Evolutionary conservation across 2,113 vertebrate genomes (phyloP).

Genomic region (Stigmatopora argus): DNA sequence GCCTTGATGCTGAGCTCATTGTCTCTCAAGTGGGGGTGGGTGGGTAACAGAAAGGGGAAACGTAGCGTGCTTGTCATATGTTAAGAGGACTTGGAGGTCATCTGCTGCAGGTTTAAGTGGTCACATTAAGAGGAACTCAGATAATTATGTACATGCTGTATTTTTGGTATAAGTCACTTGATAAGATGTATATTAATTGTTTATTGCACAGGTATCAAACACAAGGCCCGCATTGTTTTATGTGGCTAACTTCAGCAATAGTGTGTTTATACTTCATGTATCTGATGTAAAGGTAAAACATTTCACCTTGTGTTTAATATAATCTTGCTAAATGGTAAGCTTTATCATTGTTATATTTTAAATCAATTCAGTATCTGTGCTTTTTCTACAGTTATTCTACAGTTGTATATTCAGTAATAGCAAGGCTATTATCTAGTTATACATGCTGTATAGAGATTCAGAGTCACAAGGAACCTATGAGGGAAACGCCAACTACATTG

Average conservation of each 20-base stretch:
- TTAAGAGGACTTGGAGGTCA: conserved; percentile 51
- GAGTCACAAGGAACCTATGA: neutral
- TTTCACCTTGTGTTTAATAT: neutral
- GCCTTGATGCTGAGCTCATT: conserved; percentile 67
- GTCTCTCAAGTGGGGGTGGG: conserved; percentile 48
- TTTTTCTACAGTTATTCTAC: neutral
- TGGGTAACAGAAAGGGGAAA: conserved; percentile 29
- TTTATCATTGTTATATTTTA: neutral
- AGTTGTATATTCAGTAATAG: neutral
- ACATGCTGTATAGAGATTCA: neutral
- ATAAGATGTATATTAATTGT: conserved; percentile 24
- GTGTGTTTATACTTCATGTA: neutral
- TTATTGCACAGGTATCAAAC: neutral
- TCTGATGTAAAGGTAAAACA: neutral
- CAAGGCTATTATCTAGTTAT: neutral
- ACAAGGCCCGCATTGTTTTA: neutral
- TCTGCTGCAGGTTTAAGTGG: conserved; percentile 40
- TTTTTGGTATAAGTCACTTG: conserved; percentile 14
- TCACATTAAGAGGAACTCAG: conserved; percentile 20
- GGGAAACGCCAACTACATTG: neutral
- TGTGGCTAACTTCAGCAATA: neutral
- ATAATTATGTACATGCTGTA: conserved; percentile 15
- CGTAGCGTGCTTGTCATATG: conserved; percentile 46
- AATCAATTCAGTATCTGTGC: neutral
- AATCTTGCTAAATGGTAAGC: neutral